Evolutionary conservation across 1,140 invertebrate species (phyloP).

Genomic region (Lepidostoma basale): DNA sequence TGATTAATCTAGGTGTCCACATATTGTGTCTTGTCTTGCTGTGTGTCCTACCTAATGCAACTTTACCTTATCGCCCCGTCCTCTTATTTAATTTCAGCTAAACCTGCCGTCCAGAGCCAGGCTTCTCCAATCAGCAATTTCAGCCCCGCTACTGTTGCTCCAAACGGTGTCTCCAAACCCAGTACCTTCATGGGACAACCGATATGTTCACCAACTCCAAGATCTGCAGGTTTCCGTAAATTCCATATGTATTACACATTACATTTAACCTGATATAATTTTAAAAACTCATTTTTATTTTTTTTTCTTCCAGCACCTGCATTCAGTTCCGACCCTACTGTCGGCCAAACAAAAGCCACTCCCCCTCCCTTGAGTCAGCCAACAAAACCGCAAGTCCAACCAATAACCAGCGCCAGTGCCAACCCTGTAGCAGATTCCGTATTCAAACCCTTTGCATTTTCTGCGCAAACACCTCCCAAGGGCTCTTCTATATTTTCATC

Average conservation of each 20-base stretch:
- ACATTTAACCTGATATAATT: background rate
- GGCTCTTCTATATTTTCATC: constrained; percentile 4
- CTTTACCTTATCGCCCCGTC: too few relatives aligned
- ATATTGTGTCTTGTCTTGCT: too few relatives aligned
- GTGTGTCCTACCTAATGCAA: too few relatives aligned
- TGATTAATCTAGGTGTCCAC: too few relatives aligned
- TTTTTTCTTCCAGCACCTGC: constrained; percentile 11
- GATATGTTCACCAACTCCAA: constrained; percentile 33
- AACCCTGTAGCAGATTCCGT: background rate
- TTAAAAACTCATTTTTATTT: background rate
- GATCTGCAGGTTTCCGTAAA: constrained; percentile 14
- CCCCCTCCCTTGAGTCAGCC: background rate
- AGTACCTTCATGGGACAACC: constrained; percentile 34
- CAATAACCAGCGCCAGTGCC: background rate
- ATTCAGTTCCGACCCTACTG: background rate
- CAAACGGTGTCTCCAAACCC: background rate
- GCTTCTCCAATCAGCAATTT: too few relatives aligned
- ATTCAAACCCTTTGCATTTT: constrained; percentile 13
- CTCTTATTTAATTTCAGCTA: too few relatives aligned
- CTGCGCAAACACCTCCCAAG: constrained; percentile 1
- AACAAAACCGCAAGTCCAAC: background rate
- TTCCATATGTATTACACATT: background rate
- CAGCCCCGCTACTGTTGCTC: background rate
- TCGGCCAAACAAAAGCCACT: background rate
- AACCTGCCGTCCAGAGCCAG: too few relatives aligned